These are phyloP conservation scores for Neopelma chrysocephalum DNA, from an alignment of 2,797 vertebrate genomes.

Conservation along the genomic window DNA sequence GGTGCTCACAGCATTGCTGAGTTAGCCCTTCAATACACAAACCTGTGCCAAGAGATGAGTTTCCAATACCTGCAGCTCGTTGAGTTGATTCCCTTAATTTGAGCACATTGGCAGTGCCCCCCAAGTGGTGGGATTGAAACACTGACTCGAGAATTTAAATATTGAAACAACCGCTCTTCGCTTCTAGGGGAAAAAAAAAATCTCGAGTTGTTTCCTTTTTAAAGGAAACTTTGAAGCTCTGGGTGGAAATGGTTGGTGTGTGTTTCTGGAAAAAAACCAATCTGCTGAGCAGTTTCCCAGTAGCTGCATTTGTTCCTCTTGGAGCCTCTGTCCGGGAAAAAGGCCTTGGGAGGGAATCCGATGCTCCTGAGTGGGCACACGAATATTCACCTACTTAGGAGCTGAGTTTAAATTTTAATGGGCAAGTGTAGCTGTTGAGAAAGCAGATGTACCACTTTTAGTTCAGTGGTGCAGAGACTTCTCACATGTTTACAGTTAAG, in stretches of 20 bases:
- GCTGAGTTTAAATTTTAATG: not conserved
- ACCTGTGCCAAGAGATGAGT: not conserved
- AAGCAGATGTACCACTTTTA: not conserved
- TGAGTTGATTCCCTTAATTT: not conserved
- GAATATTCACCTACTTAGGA: not conserved
- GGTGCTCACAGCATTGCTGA: not conserved
- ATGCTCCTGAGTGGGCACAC: not conserved
- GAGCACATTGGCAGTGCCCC: accelerated
- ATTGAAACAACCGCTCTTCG: not conserved
- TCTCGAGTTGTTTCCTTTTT: not conserved
- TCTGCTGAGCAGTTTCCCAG: not conserved
- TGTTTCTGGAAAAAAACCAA: slow-evolving; percentile 11
- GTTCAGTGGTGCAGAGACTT: not conserved
- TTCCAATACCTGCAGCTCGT: not conserved
- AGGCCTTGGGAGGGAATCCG: not conserved
- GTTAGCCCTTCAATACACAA: not conserved
- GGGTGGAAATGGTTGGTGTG: not conserved
- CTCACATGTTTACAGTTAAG: slow-evolving; percentile 10
- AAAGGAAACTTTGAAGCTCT: not conserved
- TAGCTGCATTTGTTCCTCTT: not conserved
- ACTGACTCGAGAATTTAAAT: not conserved
- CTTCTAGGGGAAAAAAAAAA: not conserved
- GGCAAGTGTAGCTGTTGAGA: not conserved
- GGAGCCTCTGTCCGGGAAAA: not conserved
- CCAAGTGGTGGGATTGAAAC: not conserved